Base-by-base conservation (phyloP, 2,888 invertebrate genomes). In the Ophion ventricosus region DNA sequence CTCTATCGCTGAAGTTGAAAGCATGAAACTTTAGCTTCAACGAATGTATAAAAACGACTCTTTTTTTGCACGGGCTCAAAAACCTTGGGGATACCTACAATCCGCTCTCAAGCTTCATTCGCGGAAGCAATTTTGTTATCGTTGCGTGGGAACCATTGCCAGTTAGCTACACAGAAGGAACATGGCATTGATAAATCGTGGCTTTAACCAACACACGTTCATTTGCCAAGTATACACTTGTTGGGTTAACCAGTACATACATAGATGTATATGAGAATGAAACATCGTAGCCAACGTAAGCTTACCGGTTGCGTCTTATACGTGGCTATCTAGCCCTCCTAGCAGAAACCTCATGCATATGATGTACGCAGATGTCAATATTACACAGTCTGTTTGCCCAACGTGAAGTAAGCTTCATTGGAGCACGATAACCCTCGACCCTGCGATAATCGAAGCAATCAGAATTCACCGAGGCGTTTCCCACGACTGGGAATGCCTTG, bases 401-500 rank as follows among this genome's bases (percentile, higher is more conserved):
- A 43, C 25, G 61, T 64, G 61, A 80, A 63, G 72, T 59, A 56
- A 76, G 56, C 59, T 73, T 66, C 66, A 56, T 61, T 40, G 17
- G 26, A 76, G 70, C 81, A 61, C 17, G 77, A 84, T 80, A 70
- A 77, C 67, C 73, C 61, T 49, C 67, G 61, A 80, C 43, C 76
- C 63, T 77, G 49, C 43, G 54, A 77, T 80, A 83, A 83, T 83
- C 76, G 77, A 83, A 73, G 83, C 80, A 80, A 69, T 80, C 67
- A 67, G 43, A 57, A 83, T 83, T 80, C 43, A 35, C 54, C 76
- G 63, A 64, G 69, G 80, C 81, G 56, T 73, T 86, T 83, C 86
- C 79, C 83, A 86, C 81, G 81, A 72, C 23, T 74, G 77, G 29
- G 64, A 57, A 57, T 57, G 10, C 61, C 64, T 25, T 54, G 35